These are phyloP conservation scores for Gavialis gangeticus DNA, from an alignment of 2,113 vertebrate species.

Conservation along the genomic window DNA sequence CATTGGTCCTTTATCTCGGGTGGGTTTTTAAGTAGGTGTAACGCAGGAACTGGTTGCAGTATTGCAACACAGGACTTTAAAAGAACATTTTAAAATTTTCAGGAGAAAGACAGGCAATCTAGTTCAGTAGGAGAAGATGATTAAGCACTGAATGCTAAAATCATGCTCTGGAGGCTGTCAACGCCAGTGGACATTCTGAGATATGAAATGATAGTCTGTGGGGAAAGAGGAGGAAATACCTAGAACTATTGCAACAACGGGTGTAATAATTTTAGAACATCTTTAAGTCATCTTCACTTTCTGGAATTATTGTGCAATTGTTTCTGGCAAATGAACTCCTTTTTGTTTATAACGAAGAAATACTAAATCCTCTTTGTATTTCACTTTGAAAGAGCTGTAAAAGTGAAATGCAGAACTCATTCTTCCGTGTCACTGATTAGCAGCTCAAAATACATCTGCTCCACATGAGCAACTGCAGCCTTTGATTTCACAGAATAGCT, in stretches of 20 bases:
- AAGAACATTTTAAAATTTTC: fast-evolving
- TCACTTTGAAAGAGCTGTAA: conserved; percentile 61
- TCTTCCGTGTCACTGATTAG: conserved; percentile 72
- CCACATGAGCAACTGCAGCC: conserved; percentile 61
- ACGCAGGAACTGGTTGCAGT: background rate
- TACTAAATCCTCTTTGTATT: conserved; percentile 29
- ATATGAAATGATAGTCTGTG: conserved; percentile 4
- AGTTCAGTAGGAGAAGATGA: background rate
- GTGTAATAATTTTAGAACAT: conserved; percentile 72
- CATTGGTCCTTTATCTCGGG: background rate
- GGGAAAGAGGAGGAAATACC: conserved; percentile 74
- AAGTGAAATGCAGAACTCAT: conserved; percentile 74
- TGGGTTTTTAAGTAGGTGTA: fast-evolving
- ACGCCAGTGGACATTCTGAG: conserved; percentile 56
- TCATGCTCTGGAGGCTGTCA: conserved; percentile 20
- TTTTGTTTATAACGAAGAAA: conserved; percentile 56
- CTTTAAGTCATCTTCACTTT: conserved; percentile 75
- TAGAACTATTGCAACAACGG: conserved; percentile 67
- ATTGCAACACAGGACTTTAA: background rate
- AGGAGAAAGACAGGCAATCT: background rate
- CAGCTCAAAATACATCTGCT: conserved; percentile 70
- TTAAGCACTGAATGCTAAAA: background rate
- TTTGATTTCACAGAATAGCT: conserved; percentile 66
- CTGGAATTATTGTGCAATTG: conserved; percentile 80
- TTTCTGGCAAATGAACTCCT: conserved; percentile 38